These are phyloP conservation scores for Elymnias hypermnestra DNA, from an alignment of 1,140 invertebrate species.

Conservation along the genomic window DNA sequence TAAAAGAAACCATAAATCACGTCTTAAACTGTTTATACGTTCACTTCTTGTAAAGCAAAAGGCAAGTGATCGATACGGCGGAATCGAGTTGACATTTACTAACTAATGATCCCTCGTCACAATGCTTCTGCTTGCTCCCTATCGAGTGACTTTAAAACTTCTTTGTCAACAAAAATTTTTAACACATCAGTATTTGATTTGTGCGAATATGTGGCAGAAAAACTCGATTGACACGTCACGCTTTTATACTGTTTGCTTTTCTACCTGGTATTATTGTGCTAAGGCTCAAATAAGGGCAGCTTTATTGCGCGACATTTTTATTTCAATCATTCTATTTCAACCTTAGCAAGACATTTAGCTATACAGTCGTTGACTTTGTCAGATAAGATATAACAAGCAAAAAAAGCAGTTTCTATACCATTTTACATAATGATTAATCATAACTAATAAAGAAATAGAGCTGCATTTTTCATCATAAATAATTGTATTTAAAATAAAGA, in stretches of 20 bases:
- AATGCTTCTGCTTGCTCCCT: conserved; percentile 49
- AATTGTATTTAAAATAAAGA: no score
- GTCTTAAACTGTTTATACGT: conserved; percentile 54
- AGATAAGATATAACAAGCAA: no score
- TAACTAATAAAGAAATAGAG: no score
- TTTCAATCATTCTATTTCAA: no score
- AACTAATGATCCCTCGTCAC: conserved; percentile 62
- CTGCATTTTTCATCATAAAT: no score
- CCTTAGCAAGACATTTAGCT: not conserved
- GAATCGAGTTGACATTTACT: conserved; percentile 51
- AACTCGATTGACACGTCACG: conserved; percentile 70
- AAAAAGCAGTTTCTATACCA: no score
- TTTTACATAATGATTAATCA: no score
- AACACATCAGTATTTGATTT: conserved; percentile 75
- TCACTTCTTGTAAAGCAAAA: conserved; percentile 56
- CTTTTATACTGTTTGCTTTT: conserved; percentile 69
- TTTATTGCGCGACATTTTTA: conserved; percentile 3
- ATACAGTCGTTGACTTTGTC: not conserved
- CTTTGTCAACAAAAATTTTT: conserved; percentile 62
- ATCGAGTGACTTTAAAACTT: conserved; percentile 46
- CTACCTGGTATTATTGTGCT: conserved; percentile 64
- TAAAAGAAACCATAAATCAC: conserved; percentile 50
- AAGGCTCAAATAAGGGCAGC: conserved; percentile 44
- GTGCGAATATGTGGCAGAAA: conserved; percentile 66
- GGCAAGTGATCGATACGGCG: conserved; percentile 44